Evolutionary conservation across 2,113 vertebrate species (phyloP).

Genomic region (Actenoides hombroni): DNA sequence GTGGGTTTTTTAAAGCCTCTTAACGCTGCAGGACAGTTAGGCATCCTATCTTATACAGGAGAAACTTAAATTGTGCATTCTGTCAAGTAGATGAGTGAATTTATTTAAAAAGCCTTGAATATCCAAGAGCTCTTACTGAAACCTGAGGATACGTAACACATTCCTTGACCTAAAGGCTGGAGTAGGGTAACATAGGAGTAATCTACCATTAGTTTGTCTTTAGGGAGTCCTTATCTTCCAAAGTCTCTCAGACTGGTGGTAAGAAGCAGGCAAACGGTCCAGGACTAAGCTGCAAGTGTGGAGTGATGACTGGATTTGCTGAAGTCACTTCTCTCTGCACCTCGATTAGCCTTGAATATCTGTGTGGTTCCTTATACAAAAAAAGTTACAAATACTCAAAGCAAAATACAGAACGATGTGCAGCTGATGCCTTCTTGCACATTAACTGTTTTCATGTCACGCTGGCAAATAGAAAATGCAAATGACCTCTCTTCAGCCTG

Average conservation of each 20-base stretch:
- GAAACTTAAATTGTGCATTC: not conserved
- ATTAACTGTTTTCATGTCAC: not conserved
- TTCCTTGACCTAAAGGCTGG: not conserved
- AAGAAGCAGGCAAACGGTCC: not conserved
- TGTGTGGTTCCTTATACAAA: not conserved
- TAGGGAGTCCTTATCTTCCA: not conserved
- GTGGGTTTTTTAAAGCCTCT: slow-evolving; percentile 27
- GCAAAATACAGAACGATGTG: not conserved
- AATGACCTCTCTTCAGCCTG: not conserved
- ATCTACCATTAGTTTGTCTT: not conserved
- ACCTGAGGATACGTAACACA: not conserved
- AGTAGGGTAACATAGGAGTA: not conserved
- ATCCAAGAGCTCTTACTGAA: not conserved
- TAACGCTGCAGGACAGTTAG: slow-evolving; percentile 7
- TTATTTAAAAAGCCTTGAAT: not conserved
- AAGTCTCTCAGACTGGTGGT: not conserved
- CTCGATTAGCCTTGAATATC: not conserved
- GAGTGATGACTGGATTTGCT: not conserved
- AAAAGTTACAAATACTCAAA: not conserved
- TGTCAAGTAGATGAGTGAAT: slow-evolving; percentile 7
- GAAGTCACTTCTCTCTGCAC: not conserved
- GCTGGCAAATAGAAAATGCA: not conserved
- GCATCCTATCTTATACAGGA: not conserved
- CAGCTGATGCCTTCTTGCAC: not conserved
- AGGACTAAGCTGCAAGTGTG: not conserved